Percentiles rank a stretch among this genome's conserved stretches.
These are phyloP conservation scores for Branchinecta lynchi DNA, from an alignment of 1,140 invertebrate species.

Conservation along the genomic window DNA sequence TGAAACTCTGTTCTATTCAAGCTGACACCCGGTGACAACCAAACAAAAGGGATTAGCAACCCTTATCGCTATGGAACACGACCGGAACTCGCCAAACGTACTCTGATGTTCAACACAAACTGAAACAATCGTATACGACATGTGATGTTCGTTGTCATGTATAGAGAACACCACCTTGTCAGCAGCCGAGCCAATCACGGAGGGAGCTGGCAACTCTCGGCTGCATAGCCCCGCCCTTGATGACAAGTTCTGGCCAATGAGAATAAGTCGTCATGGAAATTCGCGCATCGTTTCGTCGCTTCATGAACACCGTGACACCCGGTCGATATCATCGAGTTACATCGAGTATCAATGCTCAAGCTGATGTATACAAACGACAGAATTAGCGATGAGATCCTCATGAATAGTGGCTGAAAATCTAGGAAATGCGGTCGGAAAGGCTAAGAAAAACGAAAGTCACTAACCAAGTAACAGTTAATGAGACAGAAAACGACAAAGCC, in stretches of 20 bases:
- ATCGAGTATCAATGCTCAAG: not conserved
- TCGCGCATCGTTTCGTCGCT: not conserved
- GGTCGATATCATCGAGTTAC: not conserved
- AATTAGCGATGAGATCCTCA: not conserved
- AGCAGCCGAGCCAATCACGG: not conserved
- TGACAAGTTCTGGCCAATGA: not conserved
- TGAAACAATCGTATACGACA: conserved; percentile 9
- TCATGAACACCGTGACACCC: too few species aligned
- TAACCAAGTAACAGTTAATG: too few species aligned
- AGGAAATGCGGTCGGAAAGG: not conserved
- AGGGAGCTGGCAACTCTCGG: not conserved
- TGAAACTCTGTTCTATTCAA: not conserved
- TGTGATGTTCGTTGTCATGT: conserved; percentile 9
- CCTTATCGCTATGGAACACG: not conserved
- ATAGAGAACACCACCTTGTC: not conserved
- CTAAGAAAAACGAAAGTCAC: not conserved
- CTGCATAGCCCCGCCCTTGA: conserved; percentile 3
- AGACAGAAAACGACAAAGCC: too few species aligned
- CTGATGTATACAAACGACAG: not conserved
- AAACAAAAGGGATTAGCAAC: not conserved
- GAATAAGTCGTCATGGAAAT: not conserved
- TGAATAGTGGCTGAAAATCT: not conserved
- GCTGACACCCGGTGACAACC: not conserved
- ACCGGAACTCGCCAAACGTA: not conserved
- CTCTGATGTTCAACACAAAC: conserved; percentile 8